phyloP scores from a whole-genome alignment of 2,797 vertebrate species.

The Anableps anableps region DNA sequence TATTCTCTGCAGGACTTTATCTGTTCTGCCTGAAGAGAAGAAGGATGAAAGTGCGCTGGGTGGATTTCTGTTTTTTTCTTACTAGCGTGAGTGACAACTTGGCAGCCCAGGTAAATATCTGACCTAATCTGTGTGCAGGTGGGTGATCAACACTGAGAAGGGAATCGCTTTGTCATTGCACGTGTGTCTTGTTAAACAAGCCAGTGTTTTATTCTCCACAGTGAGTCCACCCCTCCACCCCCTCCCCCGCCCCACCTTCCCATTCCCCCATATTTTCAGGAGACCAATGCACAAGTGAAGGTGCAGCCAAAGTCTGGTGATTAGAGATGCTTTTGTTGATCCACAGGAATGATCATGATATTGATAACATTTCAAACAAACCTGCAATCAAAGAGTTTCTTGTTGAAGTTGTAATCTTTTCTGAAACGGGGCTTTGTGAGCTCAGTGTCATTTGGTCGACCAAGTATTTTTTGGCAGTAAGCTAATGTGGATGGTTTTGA shows the following conservation, averaged over 20 bases:
- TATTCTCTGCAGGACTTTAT: constrained; percentile 48
- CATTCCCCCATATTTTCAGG: too few relatives aligned
- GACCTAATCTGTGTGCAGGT: constrained; percentile 82
- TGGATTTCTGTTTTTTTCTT: constrained; percentile 45
- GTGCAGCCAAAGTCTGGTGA: constrained; percentile 74
- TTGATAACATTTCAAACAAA: constrained; percentile 86
- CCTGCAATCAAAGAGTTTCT: constrained; percentile 84
- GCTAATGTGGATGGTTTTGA: constrained; percentile 77
- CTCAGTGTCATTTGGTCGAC: constrained; percentile 78
- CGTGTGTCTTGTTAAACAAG: constrained; percentile 81
- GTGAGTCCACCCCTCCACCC: constrained; percentile 48
- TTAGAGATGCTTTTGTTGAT: constrained; percentile 83
- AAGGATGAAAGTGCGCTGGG: constrained; percentile 73
- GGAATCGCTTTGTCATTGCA: constrained; percentile 82
- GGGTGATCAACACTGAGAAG: constrained; percentile 71
- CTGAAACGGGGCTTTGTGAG: constrained; percentile 83
- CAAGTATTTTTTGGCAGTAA: constrained; percentile 76
- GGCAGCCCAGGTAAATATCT: constrained; percentile 80
- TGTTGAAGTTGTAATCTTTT: constrained; percentile 85
- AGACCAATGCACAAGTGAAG: constrained; percentile 70
- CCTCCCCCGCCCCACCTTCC: constrained; percentile 43
- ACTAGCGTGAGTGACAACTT: constrained; percentile 77
- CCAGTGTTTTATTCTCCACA: constrained; percentile 70
- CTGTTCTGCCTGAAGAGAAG: constrained; percentile 36
- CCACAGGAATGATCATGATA: constrained; percentile 79